Percentiles rank a stretch among this genome's conserved stretches.
These are phyloP conservation scores for Tanaodytes sp. DNA, from an alignment of 2,888 invertebrate species.

Conservation along the genomic window DNA sequence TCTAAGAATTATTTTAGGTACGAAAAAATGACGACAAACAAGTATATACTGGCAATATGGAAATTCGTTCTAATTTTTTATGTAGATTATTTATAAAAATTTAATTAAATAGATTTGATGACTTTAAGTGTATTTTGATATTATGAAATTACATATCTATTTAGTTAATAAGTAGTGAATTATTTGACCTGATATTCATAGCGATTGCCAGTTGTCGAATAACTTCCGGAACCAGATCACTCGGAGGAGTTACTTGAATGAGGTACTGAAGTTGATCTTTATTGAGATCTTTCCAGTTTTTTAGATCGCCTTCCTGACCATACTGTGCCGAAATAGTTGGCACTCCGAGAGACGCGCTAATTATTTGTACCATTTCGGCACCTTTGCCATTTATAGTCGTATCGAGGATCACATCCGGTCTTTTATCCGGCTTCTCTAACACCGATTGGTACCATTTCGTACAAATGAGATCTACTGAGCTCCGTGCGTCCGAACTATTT, in stretches of 20 bases:
- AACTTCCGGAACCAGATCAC: slow-evolving; percentile 87
- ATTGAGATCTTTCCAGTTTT: slow-evolving; percentile 81
- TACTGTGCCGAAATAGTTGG: slow-evolving; percentile 90
- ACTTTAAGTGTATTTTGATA: no score
- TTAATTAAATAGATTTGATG: no score
- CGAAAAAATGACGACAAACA: no score
- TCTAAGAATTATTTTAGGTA: no score
- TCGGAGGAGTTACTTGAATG: slow-evolving; percentile 88
- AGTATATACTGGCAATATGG: no score
- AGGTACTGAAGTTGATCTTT: slow-evolving; percentile 82
- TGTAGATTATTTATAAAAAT: no score
- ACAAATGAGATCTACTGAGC: slow-evolving; percentile 63
- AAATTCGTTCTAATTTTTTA: no score
- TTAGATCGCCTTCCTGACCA: slow-evolving; percentile 86
- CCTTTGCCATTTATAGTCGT: slow-evolving; percentile 86
- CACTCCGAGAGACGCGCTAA: slow-evolving; percentile 84
- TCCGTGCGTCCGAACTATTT: slow-evolving; percentile 61
- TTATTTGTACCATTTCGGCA: slow-evolving; percentile 89
- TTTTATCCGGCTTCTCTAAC: slow-evolving; percentile 76
- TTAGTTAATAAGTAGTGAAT: no score
- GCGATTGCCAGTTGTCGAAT: slow-evolving; percentile 80
- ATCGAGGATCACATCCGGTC: slow-evolving; percentile 87
- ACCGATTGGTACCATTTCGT: slow-evolving; percentile 61
- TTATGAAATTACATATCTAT: no score
- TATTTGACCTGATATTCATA: slow-evolving; percentile 86